phyloP scores from a whole-genome alignment of 2,113 vertebrate species.

The Sebastes schlegelii region DNA sequence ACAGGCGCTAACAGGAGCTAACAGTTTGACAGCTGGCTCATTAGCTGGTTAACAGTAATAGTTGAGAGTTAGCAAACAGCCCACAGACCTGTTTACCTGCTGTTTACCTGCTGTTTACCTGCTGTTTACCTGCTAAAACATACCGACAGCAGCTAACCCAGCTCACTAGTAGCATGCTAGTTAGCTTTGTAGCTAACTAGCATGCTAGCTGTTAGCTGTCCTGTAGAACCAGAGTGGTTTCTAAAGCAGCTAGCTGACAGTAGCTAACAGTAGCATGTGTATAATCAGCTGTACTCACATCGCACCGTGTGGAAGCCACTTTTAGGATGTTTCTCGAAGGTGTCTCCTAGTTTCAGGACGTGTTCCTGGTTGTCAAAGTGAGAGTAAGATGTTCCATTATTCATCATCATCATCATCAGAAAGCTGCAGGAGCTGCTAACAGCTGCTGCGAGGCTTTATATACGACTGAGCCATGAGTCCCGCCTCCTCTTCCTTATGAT shows the following conservation, averaged over 20 bases:
- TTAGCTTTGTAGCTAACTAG: no score
- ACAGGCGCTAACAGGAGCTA: constrained; percentile 20
- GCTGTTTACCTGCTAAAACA: no score
- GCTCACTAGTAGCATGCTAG: no score
- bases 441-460: constrained; percentile 24
- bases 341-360: constrained; percentile 92
- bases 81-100: no score
- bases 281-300: constrained; percentile 87
- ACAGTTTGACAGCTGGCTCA: constrained; percentile 42
- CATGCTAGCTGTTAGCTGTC: no score
- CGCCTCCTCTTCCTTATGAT: constrained; percentile 59
- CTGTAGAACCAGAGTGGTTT: no score
- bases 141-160: no score
- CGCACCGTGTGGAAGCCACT: constrained; percentile 95
- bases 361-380: constrained; percentile 92
- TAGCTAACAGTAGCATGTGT: no score
- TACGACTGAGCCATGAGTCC: constrained; percentile 45
- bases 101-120: no score
- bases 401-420: constrained; percentile 82
- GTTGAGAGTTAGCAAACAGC: neutral
- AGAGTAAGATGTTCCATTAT: constrained; percentile 84
- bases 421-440: constrained; percentile 65
- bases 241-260: no score
- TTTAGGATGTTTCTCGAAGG: constrained; percentile 93
- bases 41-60: neutral